These are phyloP conservation scores for Plestiodon gilberti DNA, from an alignment of 2,113 vertebrate species.

Conservation along the genomic window DNA sequence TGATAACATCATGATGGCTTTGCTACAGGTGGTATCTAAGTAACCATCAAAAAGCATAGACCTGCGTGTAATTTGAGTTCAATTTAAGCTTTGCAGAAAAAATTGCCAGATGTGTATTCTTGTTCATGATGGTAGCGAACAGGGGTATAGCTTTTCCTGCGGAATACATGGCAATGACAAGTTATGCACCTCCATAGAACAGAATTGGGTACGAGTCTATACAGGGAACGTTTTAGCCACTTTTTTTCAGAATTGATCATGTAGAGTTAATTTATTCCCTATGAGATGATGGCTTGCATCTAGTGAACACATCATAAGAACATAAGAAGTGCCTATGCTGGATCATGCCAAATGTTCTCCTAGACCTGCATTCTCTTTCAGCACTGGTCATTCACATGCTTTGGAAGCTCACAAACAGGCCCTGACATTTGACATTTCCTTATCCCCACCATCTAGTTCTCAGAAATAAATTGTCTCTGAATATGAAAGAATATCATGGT, in stretches of 20 bases:
- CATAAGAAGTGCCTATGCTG: too few species aligned
- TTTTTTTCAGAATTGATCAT: background rate
- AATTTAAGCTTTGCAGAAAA: background rate
- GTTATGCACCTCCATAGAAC: background rate
- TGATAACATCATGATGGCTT: conserved; percentile 39
- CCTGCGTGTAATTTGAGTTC: conserved; percentile 34
- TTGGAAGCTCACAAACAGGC: background rate
- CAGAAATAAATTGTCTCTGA: background rate
- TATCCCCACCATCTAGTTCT: background rate
- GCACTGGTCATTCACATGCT: background rate
- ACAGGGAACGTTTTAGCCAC: background rate
- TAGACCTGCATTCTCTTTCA: background rate
- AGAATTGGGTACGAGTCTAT: too few species aligned
- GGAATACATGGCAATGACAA: background rate
- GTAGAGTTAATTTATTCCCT: background rate
- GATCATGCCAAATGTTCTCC: too few species aligned
- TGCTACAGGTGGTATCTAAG: conserved; percentile 40
- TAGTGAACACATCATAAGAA: too few species aligned
- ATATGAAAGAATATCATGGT: background rate
- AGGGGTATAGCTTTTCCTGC: background rate
- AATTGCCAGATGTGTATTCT: conserved; percentile 10
- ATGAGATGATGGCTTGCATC: background rate
- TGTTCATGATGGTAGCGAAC: background rate
- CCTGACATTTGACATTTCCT: background rate
- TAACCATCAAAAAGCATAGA: conserved; percentile 36